Conservation (phyloP, 2,797 vertebrate genomes). For the Accipiter superciliosus region DNA sequence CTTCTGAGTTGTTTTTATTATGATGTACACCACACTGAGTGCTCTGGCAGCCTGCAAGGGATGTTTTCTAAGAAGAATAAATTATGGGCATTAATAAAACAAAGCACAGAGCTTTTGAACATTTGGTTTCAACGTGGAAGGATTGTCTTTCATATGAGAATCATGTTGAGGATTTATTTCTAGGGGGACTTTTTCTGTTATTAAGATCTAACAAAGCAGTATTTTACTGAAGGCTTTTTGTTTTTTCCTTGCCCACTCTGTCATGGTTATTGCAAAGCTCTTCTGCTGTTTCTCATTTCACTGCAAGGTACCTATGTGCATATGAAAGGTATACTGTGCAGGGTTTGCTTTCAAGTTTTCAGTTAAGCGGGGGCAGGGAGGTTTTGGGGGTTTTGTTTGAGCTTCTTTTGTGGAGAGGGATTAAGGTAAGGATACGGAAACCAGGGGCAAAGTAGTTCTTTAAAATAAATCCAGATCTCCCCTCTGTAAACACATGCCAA, state of each 20-base stretch:
- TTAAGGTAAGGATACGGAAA: slow-evolving; percentile 19
- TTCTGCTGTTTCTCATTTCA: slow-evolving; percentile 58
- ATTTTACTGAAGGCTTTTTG: slow-evolving; percentile 23
- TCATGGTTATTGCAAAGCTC: slow-evolving; percentile 21
- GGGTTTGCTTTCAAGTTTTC: slow-evolving; percentile 35
- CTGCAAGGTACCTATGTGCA: slow-evolving; percentile 27
- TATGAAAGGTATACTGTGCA: slow-evolving; percentile 18
- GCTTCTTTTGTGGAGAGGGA: slow-evolving; percentile 23
- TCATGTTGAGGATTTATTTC: slow-evolving; percentile 54
- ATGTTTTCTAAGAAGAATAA: slow-evolving; percentile 64
- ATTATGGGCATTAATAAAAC: slow-evolving; percentile 63
- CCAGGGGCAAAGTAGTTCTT: neutral
- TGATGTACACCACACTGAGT: slow-evolving; percentile 52
- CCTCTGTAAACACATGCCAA: slow-evolving; percentile 24
- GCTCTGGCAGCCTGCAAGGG: slow-evolving; percentile 46
- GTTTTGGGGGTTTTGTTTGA: neutral
- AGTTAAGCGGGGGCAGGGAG: neutral
- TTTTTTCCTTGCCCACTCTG: neutral
- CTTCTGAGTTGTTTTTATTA: slow-evolving; percentile 57
- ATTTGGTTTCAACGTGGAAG: slow-evolving; percentile 64
- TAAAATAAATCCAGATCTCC: slow-evolving; percentile 40
- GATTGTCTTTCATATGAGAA: slow-evolving; percentile 53
- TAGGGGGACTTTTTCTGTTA: slow-evolving; percentile 28
- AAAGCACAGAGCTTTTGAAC: slow-evolving; percentile 57
- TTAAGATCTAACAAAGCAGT: slow-evolving; percentile 45